Evolutionary conservation across 1,140 invertebrate species (phyloP).

Genomic region (Drosophila tristis): DNA sequence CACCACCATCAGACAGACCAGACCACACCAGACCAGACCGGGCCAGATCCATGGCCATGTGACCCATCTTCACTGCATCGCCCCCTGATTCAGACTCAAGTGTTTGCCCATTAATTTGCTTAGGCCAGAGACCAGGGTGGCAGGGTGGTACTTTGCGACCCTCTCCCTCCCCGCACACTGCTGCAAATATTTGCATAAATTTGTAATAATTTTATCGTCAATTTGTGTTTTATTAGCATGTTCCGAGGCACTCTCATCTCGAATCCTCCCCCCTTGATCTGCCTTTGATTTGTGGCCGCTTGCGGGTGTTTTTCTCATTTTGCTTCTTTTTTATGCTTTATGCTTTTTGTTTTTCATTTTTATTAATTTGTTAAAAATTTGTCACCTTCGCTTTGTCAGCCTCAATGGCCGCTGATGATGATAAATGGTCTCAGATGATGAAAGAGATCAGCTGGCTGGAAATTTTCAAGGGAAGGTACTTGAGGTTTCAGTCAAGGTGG

Average conservation of each 20-base stretch:
- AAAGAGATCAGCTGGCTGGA: slow-evolving; percentile 37
- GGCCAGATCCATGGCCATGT: slow-evolving; percentile 12
- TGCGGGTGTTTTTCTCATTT: slow-evolving; percentile 48
- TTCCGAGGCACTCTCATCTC: slow-evolving; percentile 61
- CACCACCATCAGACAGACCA: slow-evolving; percentile 45
- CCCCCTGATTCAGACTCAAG: slow-evolving; percentile 45
- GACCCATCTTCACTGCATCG: not conserved
- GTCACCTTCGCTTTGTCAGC: slow-evolving; percentile 57
- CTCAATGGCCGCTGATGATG: slow-evolving; percentile 51
- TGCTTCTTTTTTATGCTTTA: slow-evolving; percentile 38
- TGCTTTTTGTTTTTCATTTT: slow-evolving; percentile 44
- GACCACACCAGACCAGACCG: not conserved
- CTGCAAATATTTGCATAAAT: slow-evolving; percentile 81
- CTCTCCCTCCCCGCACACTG: slow-evolving; percentile 14
- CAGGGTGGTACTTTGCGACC: slow-evolving; percentile 15
- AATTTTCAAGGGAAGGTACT: slow-evolving; percentile 12
- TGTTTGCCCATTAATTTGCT: slow-evolving; percentile 78
- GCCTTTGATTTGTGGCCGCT: slow-evolving; percentile 42
- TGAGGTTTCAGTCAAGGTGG: slow-evolving; percentile 10
- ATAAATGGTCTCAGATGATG: slow-evolving; percentile 29
- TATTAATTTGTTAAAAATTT: slow-evolving; percentile 81
- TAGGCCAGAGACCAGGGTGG: slow-evolving; percentile 47
- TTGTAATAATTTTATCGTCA: slow-evolving; percentile 83
- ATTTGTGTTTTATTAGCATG: slow-evolving; percentile 81
- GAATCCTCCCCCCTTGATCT: slow-evolving; percentile 20